These are phyloP conservation scores for Squalus acanthias DNA, from an alignment of 2,797 vertebrate species.

Conservation along the genomic window DNA sequence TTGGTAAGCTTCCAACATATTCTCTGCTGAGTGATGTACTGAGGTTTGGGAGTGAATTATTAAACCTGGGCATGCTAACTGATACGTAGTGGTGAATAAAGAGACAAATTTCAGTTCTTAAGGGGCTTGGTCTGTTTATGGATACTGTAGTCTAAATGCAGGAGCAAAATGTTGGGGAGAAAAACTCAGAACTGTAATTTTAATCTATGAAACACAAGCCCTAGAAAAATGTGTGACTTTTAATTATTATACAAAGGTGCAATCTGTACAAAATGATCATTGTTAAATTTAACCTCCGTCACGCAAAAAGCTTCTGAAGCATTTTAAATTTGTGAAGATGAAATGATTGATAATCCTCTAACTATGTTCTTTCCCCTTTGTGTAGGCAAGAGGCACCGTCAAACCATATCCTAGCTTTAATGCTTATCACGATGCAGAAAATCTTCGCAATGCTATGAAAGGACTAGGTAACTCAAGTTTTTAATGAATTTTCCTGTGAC, in stretches of 20 bases:
- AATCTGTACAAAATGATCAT: not conserved
- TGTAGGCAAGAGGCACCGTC: constrained; percentile 8
- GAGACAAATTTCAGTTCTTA: not conserved
- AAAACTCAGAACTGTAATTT: not conserved
- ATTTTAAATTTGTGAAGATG: not conserved
- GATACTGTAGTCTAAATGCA: not conserved
- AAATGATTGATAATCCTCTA: not conserved
- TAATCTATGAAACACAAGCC: not conserved
- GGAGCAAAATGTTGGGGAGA: not conserved
- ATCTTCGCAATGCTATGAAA: constrained; percentile 22
- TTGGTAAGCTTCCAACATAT: not conserved
- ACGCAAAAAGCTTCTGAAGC: not conserved
- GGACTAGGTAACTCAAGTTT: constrained; percentile 17
- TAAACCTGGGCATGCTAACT: too few species aligned
- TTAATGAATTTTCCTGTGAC: not conserved
- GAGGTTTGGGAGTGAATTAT: not conserved
- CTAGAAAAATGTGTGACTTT: not conserved
- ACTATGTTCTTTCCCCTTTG: not conserved
- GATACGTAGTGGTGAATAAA: not conserved
- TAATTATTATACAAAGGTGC: not conserved
- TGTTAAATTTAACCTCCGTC: not conserved
- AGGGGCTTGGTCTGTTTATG: not conserved
- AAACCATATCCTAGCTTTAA: not conserved
- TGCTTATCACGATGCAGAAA: constrained; percentile 3
- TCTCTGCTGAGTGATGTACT: not conserved